Base-by-base conservation (phyloP, 2,797 vertebrate species). In the Sus cebifrons region DNA sequence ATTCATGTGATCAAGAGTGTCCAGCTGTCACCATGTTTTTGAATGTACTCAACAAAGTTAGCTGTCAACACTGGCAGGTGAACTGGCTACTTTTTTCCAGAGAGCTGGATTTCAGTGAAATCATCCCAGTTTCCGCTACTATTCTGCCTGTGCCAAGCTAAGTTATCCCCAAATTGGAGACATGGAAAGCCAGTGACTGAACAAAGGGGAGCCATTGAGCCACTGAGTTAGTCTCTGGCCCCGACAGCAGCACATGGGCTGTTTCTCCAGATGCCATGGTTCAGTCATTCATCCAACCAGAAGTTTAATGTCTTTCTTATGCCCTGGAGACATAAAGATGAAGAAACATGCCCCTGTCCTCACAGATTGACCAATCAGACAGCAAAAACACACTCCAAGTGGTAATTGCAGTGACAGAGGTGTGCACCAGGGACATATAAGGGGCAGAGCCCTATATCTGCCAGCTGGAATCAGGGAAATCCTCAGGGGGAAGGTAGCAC, bases 1-100 rank as follows among this genome's bases (percentile, higher is more conserved):
- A 96, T n/a, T 65, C 65, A 21, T 23, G 65, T 70, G 25, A 70
- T 95, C 32, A 89, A 60, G 32, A 77, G n/a, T 52, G 86, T 3
- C 40, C 75, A 87, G n/a, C 79, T 96, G 67, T 40, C 74, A n/a
- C 36, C 49, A 52, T 95, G 83, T 91, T 56, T 96, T 62, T 52
- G 58, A 6, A 27, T 36, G 2, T 70, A 85, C 60, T 77, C 83
- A 93, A 65, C 21, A 60, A 86, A 27, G 74, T 84, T 73, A 86
- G 95, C 92, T 60, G 29, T 96, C 89, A 95, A 79, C 81, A 87
- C n/a, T 15, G 74, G 32, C 12, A 44, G 29, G 16, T 82, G 27
- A 94, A 74, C 27, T 44, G 17, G 13, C 27, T 73, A 40, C 44
- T 87, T 23, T 74, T 84, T n/a, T 86, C 67, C 32, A 3, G 16